Base-by-base conservation (phyloP, 1,140 invertebrate genomes). In the Melanaphis sacchari region DNA sequence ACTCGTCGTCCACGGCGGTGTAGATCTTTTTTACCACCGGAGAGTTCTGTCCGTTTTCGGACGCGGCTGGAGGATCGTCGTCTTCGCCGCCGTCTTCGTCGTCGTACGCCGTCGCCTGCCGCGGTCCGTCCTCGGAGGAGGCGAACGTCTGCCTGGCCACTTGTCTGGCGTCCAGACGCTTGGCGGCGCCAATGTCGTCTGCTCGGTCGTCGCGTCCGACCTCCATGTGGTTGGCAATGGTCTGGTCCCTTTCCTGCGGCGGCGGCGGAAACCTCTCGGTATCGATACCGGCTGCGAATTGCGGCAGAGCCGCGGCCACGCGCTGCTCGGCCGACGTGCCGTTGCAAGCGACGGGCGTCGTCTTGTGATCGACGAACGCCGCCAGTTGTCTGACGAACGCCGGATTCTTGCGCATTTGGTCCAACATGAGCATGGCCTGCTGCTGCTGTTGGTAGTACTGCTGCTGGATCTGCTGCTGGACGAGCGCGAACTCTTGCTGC, bases 401-500 rank as follows among this genome's bases (percentile, higher is more conserved):
- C 0, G 91, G 91, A 7, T 93, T 84, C 26, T 54, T 93, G 24
- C 81, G 76, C 46, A 93, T 36, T 5, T 85, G 81, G 18, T 93
- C 91, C 36, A 93, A 31, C 91, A 93, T 84, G n/a, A 52, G 24
- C 46, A 93, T 8, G 0, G 36, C 91, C 22, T 93, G 91, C 46
- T 93, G 81, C 36, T 93, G 91, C 46, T 93, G 91, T 24, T 93
- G 81, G 15, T 93, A 93, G 38, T 93, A 93, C 46, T 93, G 91
- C 36, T 93, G 91, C 3, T 85, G 91, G n/a, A 93, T 81, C 46
- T 93, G 91, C 21, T 84, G 81, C 43, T 85, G 81, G 11, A 85
- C 8, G 9, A n/a, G 21, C 81, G 21, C 0, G 46, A 26, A 93
- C 46, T 93, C 46, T 15, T 93, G 81, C 36, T 93, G 91, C 36